Evolutionary conservation across 2,797 vertebrate species (phyloP), one percentile per base, ranked within the genome.

Genomic region (Eremophila alpestris): DNA sequence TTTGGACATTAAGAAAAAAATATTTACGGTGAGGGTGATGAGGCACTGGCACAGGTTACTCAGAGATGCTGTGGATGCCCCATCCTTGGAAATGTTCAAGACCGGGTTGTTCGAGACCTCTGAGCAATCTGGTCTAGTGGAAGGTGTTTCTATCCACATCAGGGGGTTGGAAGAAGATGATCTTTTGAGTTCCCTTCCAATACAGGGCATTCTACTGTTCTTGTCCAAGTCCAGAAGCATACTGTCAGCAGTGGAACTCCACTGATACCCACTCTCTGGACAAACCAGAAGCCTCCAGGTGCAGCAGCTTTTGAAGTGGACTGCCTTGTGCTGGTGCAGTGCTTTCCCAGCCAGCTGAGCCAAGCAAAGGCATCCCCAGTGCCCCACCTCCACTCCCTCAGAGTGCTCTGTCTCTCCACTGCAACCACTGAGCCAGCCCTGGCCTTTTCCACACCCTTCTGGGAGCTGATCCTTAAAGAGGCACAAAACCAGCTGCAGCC

Each of bases 231-330:
- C 21, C 22, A 74, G 38, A 80, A 70, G 27, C 16, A 22, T 52
- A 36, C 54, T 79, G 51, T 21, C 54, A 76, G 24, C 55, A 82
- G n/a, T 11, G 43, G 12, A 16, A 36, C 40, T 46, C 30, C 41
- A 34, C n/a, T 0, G 1, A 20, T 18, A 68, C 3, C 23, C 2
- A 0, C 24, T 59, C 45, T 41, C 11, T 34, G 27, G 38, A 9
- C 32, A 89, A 88, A 81, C 16, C 1, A 3, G 69, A 46, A 77
- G 32, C 16, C 46, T 82, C 58, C 43, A 54, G 36, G 22, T 24
- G 16, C 45, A 45, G 59, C 51, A 65, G 46, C 49, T 29, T 82
- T 59, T 80, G 76, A 62, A 69, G n/a, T 4, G 8, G 24, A 13
- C 19, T 69, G 3, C 36, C 34, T 36, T 4, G 0, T 3, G 5